Base-by-base conservation (phyloP, 2,797 vertebrate species). In the Cryptoprocta ferox region DNA sequence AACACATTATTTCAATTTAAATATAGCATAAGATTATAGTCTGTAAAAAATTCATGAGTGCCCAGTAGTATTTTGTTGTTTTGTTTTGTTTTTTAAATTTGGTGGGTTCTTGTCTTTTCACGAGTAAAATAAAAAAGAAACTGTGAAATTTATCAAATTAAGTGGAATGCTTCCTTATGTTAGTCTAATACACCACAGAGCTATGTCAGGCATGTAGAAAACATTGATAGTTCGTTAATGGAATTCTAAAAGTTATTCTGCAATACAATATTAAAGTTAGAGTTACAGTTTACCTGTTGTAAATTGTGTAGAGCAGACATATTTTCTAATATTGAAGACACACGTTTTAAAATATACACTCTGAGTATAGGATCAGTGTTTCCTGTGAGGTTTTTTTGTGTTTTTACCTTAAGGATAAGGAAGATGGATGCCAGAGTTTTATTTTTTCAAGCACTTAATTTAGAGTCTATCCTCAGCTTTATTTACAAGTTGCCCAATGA, bases 1-100 rank as follows among this genome's bases (percentile, higher is more conserved):
- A 94, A 87, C 19, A 59, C 19, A 91, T 86, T 89, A 89, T 96
- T 95, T 96, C 79, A 95, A 45, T 93, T 96, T 97, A 95, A 81
- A 96, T 96, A 63, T 21, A 78, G 42, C 59, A 79, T 37, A 50
- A 89, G 48, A 83, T 50, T 79, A 15, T 21, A 66, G 24, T 56
- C 26, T 91, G 3, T 61, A 93, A 94, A 94, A 90, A 66, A 86
- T 53, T 79, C 68, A 86, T 68, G 37, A 76, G 42, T 21, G 37
- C 1, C 24, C 53, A 53, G 96, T 35, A 88, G 78, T 86, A 37
- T 65, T 89, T 75, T 70, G 3, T 76, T 90, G 3, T 76, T 80
- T 80, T 68, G 48, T 32, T 85, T 70, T 89, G 9, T 61, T 95
- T 89, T 82, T 53, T 11, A 45, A 86, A 84, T 53, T 68, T 14